Conservation (phyloP, 2,113 vertebrate species). For the Colaptes auratus region DNA sequence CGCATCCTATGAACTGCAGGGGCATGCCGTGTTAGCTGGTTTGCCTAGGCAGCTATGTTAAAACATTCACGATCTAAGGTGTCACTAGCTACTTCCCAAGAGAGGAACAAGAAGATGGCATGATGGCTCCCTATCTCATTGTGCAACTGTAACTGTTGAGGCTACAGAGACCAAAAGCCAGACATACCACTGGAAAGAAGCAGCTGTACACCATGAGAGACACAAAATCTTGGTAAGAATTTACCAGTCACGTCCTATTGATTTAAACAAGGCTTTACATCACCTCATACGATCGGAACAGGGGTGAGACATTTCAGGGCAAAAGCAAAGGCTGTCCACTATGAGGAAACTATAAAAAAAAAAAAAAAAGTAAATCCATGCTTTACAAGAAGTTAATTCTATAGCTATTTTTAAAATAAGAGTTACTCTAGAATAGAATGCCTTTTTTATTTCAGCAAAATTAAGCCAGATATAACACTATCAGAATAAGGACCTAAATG, state of each 20-base stretch:
- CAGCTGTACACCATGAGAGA: background rate
- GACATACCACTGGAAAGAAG: background rate
- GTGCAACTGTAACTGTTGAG: background rate
- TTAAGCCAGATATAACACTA: background rate
- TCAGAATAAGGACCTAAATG: background rate
- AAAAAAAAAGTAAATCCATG: background rate
- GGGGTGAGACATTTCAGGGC: background rate
- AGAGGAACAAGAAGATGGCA: background rate
- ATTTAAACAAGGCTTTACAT: background rate
- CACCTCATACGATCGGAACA: background rate
- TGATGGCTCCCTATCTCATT: background rate
- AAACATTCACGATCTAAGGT: accelerated
- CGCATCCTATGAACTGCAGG: background rate
- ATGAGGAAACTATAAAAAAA: background rate
- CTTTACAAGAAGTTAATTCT: background rate
- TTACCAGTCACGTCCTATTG: background rate
- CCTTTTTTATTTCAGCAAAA: background rate
- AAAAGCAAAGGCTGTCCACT: background rate
- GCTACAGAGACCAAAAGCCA: background rate
- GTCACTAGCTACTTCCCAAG: background rate
- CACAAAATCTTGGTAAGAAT: background rate
- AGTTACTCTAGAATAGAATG: background rate
- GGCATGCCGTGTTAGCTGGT: background rate
- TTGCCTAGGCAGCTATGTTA: background rate
- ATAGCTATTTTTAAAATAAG: background rate